A percentile compares a stretch with the other conserved stretches of the same genome.
These are phyloP conservation scores for Lordiphosa fenestrarum DNA, from an alignment of 2,888 invertebrate genomes.

Conservation along the genomic window DNA sequence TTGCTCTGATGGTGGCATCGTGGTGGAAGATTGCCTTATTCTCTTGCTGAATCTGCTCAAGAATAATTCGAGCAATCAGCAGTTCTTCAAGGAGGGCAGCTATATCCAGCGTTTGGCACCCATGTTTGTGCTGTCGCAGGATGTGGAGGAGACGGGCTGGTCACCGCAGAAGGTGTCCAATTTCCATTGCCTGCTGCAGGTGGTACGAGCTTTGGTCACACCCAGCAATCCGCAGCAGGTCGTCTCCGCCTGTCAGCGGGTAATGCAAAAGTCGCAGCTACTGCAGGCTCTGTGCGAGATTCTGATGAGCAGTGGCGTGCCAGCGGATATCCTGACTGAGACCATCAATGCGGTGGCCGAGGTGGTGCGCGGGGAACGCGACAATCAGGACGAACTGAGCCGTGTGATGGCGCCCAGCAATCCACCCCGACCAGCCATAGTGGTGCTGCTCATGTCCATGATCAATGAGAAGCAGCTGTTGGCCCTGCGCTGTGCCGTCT, in stretches of 20 bases:
- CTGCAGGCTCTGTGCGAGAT: slow-evolving; percentile 92
- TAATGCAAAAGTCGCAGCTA: slow-evolving; percentile 91
- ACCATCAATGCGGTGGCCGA: slow-evolving; percentile 97
- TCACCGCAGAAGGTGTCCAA: slow-evolving; percentile 96
- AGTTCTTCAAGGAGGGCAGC: slow-evolving; percentile 98
- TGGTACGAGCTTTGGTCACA: slow-evolving; percentile 94
- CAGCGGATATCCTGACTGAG: slow-evolving; percentile 97
- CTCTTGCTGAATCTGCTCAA: slow-evolving; percentile 95
- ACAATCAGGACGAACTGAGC: slow-evolving; percentile 95
- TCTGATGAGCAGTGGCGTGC: slow-evolving; percentile 97
- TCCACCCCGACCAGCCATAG: slow-evolving; percentile 96
- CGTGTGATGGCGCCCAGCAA: slow-evolving; percentile 94
- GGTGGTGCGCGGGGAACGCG: slow-evolving; percentile 91
- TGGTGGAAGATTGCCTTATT: slow-evolving; percentile 98
- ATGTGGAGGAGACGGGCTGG: slow-evolving; percentile 89
- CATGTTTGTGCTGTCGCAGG: slow-evolving; percentile 90
- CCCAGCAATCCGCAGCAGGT: slow-evolving; percentile 95
- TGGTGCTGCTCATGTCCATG: slow-evolving; percentile 98
- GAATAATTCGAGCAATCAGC: slow-evolving; percentile 98
- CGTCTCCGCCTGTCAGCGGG: slow-evolving; percentile 90
- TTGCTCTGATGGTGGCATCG: slow-evolving; percentile 96
- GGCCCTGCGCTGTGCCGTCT: slow-evolving; percentile 92
- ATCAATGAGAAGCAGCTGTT: slow-evolving; percentile 99
- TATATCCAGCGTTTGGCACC: slow-evolving; percentile 94
- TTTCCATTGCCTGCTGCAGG: slow-evolving; percentile 94